Percentiles rank a stretch among this genome's conserved stretches.
These are phyloP conservation scores for Phyllostomus hastatus DNA, from an alignment of 2,113 vertebrate species.

Conservation along the genomic window DNA sequence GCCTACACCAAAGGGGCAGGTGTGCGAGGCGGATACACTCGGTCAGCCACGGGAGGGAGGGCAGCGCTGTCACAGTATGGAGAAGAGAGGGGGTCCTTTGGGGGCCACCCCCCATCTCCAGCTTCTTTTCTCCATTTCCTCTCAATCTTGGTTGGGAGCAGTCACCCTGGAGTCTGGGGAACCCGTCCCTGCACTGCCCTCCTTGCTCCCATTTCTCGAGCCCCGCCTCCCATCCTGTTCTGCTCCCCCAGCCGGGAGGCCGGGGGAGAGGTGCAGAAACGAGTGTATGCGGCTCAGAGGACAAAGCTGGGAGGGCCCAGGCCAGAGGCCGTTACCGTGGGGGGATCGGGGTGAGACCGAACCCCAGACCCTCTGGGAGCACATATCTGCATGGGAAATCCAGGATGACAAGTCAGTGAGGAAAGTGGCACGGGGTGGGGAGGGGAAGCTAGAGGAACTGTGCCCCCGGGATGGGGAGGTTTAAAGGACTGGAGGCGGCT, in stretches of 20 bases:
- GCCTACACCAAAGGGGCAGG: slow-evolving; percentile 49
- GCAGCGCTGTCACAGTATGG: background rate
- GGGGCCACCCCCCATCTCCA: background rate
- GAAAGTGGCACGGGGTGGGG: background rate
- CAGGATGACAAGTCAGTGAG: slow-evolving; percentile 75
- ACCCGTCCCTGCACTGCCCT: background rate
- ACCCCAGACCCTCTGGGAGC: slow-evolving; percentile 80
- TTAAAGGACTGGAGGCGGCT: background rate
- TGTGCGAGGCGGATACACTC: slow-evolving; percentile 73
- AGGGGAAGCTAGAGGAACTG: background rate
- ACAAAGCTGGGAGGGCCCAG: slow-evolving; percentile 73
- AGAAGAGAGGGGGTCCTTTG: background rate
- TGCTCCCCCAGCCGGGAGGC: background rate
- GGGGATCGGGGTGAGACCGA: slow-evolving; percentile 76
- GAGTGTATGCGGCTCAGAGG: slow-evolving; percentile 72
- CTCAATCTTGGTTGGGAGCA: background rate
- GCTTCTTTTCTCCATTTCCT: slow-evolving; percentile 68
- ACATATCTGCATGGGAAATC: slow-evolving; percentile 83
- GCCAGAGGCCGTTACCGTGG: slow-evolving; percentile 77
- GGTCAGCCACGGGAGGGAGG: background rate
- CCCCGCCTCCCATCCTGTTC: slow-evolving; percentile 16
- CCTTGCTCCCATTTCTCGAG: background rate
- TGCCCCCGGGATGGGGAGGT: background rate
- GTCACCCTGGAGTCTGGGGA: background rate
- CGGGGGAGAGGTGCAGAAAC: slow-evolving; percentile 9